A percentile compares a stretch with the other conserved stretches of the same genome.
Evolutionary conservation across 2,113 vertebrate genomes (phyloP).

Genomic region (Panthera leo): DNA sequence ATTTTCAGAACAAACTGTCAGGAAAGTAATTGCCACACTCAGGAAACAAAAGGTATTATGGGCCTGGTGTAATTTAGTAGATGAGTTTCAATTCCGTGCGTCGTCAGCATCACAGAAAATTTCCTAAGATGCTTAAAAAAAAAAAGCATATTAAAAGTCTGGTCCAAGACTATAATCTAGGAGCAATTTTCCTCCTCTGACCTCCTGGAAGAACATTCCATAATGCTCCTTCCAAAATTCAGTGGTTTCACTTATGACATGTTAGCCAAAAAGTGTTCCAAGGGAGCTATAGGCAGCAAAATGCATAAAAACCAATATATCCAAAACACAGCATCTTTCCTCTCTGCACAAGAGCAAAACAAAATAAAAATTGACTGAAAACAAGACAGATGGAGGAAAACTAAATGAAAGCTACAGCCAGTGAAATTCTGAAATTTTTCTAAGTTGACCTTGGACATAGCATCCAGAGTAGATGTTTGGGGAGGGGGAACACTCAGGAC

Average conservation of each 20-base stretch:
- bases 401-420: background rate
- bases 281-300: slow-evolving; percentile 20
- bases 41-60: background rate
- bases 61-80: background rate
- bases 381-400: background rate
- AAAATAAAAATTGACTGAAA: slow-evolving; percentile 1
- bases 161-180: background rate
- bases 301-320: slow-evolving; percentile 39
- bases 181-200: background rate
- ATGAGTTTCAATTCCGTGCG: slow-evolving; percentile 18
- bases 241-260: slow-evolving; percentile 37
- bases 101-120: background rate
- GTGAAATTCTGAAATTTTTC: background rate
- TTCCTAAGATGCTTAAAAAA: background rate
- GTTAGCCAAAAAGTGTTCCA: slow-evolving; percentile 34
- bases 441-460: background rate
- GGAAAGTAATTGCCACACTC: slow-evolving; percentile 15
- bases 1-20: slow-evolving; percentile 10
- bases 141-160: slow-evolving; percentile 38
- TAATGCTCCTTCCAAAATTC: background rate
- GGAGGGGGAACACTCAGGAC: background rate
- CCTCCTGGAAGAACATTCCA: background rate
- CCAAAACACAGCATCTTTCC: slow-evolving; percentile 5
- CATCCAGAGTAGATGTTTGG: background rate
- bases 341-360: slow-evolving; percentile 44